phyloP scores from a whole-genome alignment of 2,113 vertebrate genomes.

The Eira barbara region DNA sequence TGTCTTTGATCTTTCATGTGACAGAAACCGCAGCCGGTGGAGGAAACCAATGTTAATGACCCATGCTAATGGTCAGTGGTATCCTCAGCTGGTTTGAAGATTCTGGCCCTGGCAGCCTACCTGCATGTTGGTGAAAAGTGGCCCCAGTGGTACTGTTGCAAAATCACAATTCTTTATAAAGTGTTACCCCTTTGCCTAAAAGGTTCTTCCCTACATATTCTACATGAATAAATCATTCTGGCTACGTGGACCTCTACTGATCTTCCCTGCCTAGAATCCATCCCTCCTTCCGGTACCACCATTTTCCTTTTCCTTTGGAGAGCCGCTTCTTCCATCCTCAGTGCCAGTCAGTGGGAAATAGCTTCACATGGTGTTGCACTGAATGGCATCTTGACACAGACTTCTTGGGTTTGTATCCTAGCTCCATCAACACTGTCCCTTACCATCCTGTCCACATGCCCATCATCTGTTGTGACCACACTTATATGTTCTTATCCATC shows the following conservation, averaged over 20 bases:
- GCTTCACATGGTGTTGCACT: not conserved
- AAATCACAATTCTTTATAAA: not conserved
- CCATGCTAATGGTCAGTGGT: not conserved
- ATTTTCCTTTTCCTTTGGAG: not conserved
- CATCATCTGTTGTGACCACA: not conserved
- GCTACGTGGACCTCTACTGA: not conserved
- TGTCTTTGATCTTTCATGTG: not conserved
- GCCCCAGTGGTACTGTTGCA: not conserved
- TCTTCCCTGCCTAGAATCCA: not conserved
- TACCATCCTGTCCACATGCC: not conserved
- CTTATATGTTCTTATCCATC: not conserved
- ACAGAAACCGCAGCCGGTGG: too few relatives aligned
- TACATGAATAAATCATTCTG: not conserved
- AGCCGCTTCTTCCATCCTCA: not conserved
- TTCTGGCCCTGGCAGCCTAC: not conserved
- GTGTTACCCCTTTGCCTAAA: not conserved
- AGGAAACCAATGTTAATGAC: too few relatives aligned
- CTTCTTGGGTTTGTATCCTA: not conserved
- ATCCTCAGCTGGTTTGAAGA: not conserved
- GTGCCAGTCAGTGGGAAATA: not conserved
- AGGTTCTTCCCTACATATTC: not conserved
- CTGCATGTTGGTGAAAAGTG: not conserved
- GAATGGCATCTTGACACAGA: not conserved
- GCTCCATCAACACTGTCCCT: rapidly evolving
- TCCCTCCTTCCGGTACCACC: not conserved